Percentiles rank a stretch among this genome's conserved stretches.
These are phyloP conservation scores for Mugil cephalus DNA, from an alignment of 2,113 vertebrate species.

Conservation along the genomic window DNA sequence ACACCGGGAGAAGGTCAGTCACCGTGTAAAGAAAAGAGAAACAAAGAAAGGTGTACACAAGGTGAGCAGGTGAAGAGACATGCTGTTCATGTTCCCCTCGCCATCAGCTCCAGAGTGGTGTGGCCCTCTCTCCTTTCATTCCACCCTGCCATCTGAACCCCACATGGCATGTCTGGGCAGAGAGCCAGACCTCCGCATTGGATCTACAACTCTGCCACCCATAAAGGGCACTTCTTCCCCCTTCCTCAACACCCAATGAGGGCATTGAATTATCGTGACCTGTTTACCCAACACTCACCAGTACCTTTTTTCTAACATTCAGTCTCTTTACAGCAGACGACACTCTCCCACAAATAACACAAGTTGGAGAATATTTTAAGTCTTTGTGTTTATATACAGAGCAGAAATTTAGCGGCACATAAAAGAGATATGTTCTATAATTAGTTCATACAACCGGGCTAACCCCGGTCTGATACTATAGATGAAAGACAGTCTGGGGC, in stretches of 20 bases:
- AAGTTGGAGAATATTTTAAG: too few relatives aligned
- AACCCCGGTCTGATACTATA: neutral
- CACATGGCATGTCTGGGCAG: constrained; percentile 89
- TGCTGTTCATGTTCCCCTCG: constrained; percentile 32
- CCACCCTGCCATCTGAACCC: constrained; percentile 89
- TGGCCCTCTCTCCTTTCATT: constrained; percentile 86
- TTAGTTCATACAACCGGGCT: neutral
- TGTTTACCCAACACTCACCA: constrained; percentile 9
- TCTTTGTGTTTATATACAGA: too few relatives aligned
- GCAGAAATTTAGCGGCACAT: too few relatives aligned
- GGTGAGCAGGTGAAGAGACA: constrained; percentile 32
- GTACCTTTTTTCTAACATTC: constrained; percentile 21
- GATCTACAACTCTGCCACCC: constrained; percentile 80
- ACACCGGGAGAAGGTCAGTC: constrained; percentile 7
- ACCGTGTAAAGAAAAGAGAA: neutral
- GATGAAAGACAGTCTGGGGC: constrained; percentile 23
- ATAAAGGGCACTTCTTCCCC: constrained; percentile 82
- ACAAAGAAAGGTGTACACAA: constrained; percentile 21
- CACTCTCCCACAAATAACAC: neutral
- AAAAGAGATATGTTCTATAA: constrained; percentile 4
- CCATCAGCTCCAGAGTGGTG: constrained; percentile 66
- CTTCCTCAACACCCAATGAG: constrained; percentile 69
- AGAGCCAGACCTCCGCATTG: constrained; percentile 82
- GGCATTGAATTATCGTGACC: constrained; percentile 37
- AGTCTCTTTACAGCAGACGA: constrained; percentile 13